A percentile compares a stretch with the other conserved stretches of the same genome.
Evolutionary conservation across 2,113 vertebrate species (phyloP).

Genomic region (Sitta europaea): DNA sequence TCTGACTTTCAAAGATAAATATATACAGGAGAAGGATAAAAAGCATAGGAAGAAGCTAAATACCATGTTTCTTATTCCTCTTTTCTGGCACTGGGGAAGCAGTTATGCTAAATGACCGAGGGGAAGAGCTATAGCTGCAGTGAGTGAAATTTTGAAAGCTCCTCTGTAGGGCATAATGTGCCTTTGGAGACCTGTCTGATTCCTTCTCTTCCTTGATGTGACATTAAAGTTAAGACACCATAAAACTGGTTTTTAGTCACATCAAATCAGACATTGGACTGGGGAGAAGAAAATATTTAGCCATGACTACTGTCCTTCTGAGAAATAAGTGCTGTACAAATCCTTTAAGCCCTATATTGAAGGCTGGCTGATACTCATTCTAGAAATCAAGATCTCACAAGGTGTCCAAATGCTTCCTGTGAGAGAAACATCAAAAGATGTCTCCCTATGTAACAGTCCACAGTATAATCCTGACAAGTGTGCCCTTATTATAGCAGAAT

Average conservation of each 20-base stretch:
- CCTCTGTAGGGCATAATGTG: neutral
- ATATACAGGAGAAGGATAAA: neutral
- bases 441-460: neutral
- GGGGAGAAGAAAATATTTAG: neutral
- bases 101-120: neutral
- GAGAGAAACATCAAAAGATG: slow-evolving; percentile 14
- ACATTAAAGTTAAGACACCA: neutral
- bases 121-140: neutral
- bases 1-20: neutral
- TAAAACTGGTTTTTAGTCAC: neutral
- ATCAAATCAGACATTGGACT: neutral
- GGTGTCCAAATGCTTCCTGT: neutral
- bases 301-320: neutral
- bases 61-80: neutral
- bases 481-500: slow-evolving; percentile 22
- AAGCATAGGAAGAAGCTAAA: neutral
- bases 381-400: neutral
- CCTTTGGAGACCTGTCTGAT: neutral
- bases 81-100: neutral
- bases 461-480: neutral
- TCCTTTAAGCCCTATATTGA: neutral
- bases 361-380: neutral
- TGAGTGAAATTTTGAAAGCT: neutral
- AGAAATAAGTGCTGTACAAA: neutral
- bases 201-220: neutral